Conservation (phyloP, 2,888 invertebrate species). For the Xiphydria camelus region DNA sequence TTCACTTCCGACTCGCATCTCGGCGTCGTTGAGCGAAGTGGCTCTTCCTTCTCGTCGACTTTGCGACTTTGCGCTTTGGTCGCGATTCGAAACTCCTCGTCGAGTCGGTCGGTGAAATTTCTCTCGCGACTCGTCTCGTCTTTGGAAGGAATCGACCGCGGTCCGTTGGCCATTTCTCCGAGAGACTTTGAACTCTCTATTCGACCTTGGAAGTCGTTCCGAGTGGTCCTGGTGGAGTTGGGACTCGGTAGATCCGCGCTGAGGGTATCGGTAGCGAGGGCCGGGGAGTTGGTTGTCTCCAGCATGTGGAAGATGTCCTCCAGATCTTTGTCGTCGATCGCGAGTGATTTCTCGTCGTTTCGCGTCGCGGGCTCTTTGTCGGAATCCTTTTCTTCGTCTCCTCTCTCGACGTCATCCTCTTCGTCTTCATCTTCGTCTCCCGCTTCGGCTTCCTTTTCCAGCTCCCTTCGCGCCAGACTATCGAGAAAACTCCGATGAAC, state of each 20-base stretch:
- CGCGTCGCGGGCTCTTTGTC: slow-evolving; percentile 50
- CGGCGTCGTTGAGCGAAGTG: neutral
- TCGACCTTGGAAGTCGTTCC: slow-evolving; percentile 6
- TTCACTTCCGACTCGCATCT: neutral
- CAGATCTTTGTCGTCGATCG: slow-evolving; percentile 42
- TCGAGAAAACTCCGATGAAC: slow-evolving; percentile 18
- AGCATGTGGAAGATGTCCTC: slow-evolving; percentile 49
- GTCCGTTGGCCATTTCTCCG: no score
- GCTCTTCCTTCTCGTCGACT: neutral
- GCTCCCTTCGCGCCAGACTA: neutral
- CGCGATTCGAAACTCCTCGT: no score
- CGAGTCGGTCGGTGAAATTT: neutral
- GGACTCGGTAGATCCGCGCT: slow-evolving; percentile 37
- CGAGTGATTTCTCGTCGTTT: slow-evolving; percentile 44
- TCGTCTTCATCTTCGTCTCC: slow-evolving; percentile 41
- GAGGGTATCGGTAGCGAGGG: slow-evolving; percentile 43
- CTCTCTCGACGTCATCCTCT: slow-evolving; percentile 46
- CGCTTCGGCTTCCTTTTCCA: slow-evolving; percentile 14
- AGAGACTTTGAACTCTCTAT: neutral
- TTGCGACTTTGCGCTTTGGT: neutral
- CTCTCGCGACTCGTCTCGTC: neutral
- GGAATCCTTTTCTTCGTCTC: slow-evolving; percentile 52
- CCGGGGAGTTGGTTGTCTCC: slow-evolving; percentile 44
- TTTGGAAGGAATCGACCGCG: neutral
- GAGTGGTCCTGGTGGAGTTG: slow-evolving; percentile 29